Conservation (phyloP, 2,113 vertebrate genomes). For the Carassius gibelio region DNA sequence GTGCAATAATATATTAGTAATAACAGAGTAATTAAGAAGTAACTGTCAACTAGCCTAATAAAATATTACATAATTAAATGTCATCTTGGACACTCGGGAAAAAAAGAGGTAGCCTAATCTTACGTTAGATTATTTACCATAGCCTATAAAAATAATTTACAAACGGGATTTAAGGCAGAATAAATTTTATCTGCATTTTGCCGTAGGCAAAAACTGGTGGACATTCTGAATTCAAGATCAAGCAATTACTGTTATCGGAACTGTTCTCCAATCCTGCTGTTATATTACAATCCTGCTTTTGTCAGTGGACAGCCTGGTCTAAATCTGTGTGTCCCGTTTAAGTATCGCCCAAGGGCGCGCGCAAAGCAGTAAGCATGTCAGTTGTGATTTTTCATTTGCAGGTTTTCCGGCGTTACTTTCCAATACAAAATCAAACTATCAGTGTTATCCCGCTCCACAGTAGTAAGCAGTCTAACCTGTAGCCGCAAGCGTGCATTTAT, state of each 20-base stretch:
- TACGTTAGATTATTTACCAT: background rate
- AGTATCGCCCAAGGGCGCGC: background rate
- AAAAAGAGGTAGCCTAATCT: background rate
- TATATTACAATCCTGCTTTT: background rate
- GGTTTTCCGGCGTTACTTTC: background rate
- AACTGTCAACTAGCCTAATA: background rate
- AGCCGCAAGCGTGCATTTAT: background rate
- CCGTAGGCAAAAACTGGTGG: background rate
- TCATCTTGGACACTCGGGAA: background rate
- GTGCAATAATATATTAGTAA: background rate
- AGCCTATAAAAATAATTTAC: background rate
- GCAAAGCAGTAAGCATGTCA: background rate
- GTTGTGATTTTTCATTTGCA: slow-evolving; percentile 16
- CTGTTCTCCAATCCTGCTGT: background rate
- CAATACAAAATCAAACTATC: slow-evolving; percentile 8
- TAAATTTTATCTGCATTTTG: background rate
- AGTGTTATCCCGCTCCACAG: slow-evolving; percentile 8
- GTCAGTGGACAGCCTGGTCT: background rate
- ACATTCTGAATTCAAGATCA: background rate
- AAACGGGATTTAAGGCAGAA: background rate
- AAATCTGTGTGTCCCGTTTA: background rate
- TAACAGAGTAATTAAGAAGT: background rate
- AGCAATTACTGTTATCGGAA: slow-evolving; percentile 25
- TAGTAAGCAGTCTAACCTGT: background rate
- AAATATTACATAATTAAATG: background rate